Base-by-base conservation (phyloP, 1,140 invertebrate species). In the Chrysopa pallens region DNA sequence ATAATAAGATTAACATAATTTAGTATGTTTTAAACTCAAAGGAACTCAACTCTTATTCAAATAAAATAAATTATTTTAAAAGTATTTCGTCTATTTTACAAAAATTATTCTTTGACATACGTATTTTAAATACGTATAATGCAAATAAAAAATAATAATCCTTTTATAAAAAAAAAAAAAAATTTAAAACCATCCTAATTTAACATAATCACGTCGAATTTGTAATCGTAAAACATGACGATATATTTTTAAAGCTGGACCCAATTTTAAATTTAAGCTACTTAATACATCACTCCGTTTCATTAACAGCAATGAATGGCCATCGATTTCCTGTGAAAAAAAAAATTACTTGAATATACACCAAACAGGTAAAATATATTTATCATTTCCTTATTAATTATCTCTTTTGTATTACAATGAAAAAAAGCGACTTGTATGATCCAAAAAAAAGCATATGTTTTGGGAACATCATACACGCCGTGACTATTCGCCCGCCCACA, bases 181-280 rank as follows among this genome's bases (percentile, higher is more conserved):
- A 11, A 11, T 11, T 66, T 65, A 70, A 42, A 68, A 56, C 77
- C 76, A 80, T 56, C 78, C 77, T 49, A 78, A 68, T 41, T 69
- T 69, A 38, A 72, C 70, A 54, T 80, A 76, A 57, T 78, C 76
- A 47, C 71, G 67, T 46, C 76, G 64, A 31, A 74, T 69, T 59
- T 81, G 77, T 39, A 81, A 59, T 58, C 77, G 78, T 11, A 78
- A 66, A 43, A 81, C 72, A 44, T 87, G 82, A 36, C 78, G 68
- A 57, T 88, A 91, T 39, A 92, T 76, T 57, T 89, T 86, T 6
- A 92, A 64, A 6, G 86, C 88, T 17, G 85, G 87, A 8, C 87
- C 87, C 1, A 92, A 61, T 46, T 84, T 80, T 14, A 92, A 61
- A 42, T 78, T 73, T 36, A 92, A 62, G 27, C 80, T 79, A 35